Conservation (phyloP, 2,113 vertebrate species). For the Rhinolophus sinicus region DNA sequence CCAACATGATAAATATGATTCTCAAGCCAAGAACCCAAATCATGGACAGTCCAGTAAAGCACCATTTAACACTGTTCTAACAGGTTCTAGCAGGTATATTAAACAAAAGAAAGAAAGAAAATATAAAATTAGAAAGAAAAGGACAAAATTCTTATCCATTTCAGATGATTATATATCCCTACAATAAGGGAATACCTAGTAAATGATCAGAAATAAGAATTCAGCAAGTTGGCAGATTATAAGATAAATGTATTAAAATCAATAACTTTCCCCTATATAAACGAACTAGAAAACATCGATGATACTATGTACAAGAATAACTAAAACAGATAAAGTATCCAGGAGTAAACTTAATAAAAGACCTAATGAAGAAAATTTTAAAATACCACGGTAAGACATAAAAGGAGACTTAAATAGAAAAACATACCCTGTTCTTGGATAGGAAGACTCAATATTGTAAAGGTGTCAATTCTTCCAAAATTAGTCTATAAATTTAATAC, state of each 20-base stretch:
- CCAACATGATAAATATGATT: not conserved
- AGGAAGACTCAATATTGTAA: conserved; percentile 4
- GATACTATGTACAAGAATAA: not conserved
- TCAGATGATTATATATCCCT: not conserved
- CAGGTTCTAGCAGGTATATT: not conserved
- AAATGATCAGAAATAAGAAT: conserved; percentile 17
- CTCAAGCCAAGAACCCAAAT: not conserved
- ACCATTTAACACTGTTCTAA: not conserved
- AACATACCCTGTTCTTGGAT: conserved; percentile 21
- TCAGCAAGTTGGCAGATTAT: not conserved
- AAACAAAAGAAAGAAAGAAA: not conserved
- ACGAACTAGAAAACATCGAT: not conserved
- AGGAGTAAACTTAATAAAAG: conserved; percentile 3
- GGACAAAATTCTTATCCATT: not conserved
- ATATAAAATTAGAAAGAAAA: not conserved
- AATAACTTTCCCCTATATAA: not conserved
- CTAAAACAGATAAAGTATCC: not conserved
- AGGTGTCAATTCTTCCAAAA: conserved; percentile 47
- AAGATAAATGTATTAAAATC: not conserved
- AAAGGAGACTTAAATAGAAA: not conserved
- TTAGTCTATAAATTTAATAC: conserved; percentile 54
- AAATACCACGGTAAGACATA: conserved; percentile 20
- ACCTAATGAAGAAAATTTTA: conserved; percentile 12
- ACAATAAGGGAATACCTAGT: not conserved
- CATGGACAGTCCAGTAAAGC: not conserved